Percentiles rank a stretch among this genome's conserved stretches.
These are phyloP conservation scores for Microctonus brassicae DNA, from an alignment of 2,888 invertebrate species.

Conservation along the genomic window DNA sequence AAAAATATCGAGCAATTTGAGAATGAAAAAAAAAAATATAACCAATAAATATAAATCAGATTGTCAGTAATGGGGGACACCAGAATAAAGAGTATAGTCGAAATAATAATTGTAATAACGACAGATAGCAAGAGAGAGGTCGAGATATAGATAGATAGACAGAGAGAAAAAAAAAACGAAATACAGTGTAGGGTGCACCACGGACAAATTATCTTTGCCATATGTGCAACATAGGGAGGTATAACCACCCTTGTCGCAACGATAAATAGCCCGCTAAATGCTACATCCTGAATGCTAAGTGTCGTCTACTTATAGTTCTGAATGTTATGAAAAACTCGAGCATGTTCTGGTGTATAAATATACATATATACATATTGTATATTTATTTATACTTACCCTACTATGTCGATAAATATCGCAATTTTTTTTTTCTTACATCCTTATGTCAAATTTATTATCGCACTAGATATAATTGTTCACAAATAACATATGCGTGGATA, in stretches of 20 bases:
- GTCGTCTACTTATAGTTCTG: constrained; percentile 38
- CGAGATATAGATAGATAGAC: constrained; percentile 48
- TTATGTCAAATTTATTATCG: constrained; percentile 23
- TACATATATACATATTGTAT: too few species aligned
- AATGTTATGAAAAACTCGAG: background rate
- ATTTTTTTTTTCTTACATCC: constrained; percentile 33
- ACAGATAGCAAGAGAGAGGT: constrained; percentile 11
- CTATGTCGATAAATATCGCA: constrained; percentile 38
- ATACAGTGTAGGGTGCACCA: constrained; percentile 45
- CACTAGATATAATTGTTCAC: background rate
- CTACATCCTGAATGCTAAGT: constrained; percentile 53
- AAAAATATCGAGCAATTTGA: background rate
- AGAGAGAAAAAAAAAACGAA: constrained; percentile 23
- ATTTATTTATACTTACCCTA: constrained; percentile 17
- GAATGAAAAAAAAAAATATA: constrained; percentile 25
- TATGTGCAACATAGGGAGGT: constrained; percentile 63
- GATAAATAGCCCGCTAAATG: constrained; percentile 57
- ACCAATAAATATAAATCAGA: constrained; percentile 48
- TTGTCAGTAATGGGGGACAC: constrained; percentile 11
- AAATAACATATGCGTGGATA: too few species aligned
- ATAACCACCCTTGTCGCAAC: constrained; percentile 54
- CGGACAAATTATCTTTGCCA: constrained; percentile 57
- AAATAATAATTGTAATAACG: constrained; percentile 26
- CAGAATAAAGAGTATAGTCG: constrained; percentile 7
- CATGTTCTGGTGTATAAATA: constrained; percentile 21